Percentiles rank a stretch among this genome's conserved stretches.
Evolutionary conservation across 2,888 invertebrate species (phyloP).

Genomic region (Drosophila kuntzei): DNA sequence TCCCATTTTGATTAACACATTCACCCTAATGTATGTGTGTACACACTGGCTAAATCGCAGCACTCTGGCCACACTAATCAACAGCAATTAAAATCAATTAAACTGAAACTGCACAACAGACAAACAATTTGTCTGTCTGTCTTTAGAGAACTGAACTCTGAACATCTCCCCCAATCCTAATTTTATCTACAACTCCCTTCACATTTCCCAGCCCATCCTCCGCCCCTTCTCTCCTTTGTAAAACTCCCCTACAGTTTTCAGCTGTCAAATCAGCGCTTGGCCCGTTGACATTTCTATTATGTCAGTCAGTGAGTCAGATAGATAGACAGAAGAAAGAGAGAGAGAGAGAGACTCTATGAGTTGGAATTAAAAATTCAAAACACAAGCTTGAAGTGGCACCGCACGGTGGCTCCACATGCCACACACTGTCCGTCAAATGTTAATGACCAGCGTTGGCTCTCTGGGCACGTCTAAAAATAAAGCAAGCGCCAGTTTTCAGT

Average conservation of each 20-base stretch:
- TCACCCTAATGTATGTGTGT: constrained; percentile 8
- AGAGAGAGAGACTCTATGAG: constrained; percentile 13
- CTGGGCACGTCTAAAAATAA: constrained; percentile 56
- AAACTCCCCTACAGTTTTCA: constrained; percentile 12
- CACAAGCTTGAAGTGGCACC: constrained; percentile 39
- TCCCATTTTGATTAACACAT: constrained; percentile 47
- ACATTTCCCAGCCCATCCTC: not conserved
- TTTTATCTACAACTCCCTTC: constrained; percentile 2
- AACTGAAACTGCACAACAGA: constrained; percentile 62
- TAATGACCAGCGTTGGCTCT: constrained; percentile 66
- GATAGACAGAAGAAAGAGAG: not conserved
- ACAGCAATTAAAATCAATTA: constrained; percentile 78
- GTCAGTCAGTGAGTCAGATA: constrained; percentile 77
- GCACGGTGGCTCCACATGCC: constrained; percentile 20
- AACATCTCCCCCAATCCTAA: not conserved
- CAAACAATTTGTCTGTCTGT: constrained; percentile 40
- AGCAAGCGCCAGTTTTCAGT: constrained; percentile 39
- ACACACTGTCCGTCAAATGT: constrained; percentile 61
- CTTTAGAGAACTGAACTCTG: not conserved
- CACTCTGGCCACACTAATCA: constrained; percentile 64
- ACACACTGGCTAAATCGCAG: constrained; percentile 36
- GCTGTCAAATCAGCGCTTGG: constrained; percentile 71
- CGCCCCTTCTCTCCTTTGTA: not conserved
- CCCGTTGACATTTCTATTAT: constrained; percentile 81
- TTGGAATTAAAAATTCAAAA: constrained; percentile 69